A percentile compares a stretch with the other conserved stretches of the same genome.
Conservation (phyloP, 2,113 vertebrate species). For the Sialia sialis region DNA sequence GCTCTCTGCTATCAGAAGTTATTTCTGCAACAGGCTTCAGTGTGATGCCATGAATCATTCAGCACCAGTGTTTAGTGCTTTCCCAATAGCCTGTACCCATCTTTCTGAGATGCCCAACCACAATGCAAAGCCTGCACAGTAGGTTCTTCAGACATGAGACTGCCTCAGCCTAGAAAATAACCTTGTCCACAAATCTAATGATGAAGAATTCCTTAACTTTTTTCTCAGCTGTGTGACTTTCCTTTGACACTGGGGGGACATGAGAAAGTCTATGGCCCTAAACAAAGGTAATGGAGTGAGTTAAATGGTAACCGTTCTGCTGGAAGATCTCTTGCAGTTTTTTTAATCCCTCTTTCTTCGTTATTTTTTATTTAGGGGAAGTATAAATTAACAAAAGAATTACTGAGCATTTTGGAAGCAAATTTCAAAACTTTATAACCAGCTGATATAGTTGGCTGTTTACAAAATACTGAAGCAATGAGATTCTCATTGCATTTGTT, state of each 20-base stretch:
- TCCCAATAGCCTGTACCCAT: background rate
- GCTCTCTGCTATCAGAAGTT: background rate
- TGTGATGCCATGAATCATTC: background rate
- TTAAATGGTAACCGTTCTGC: background rate
- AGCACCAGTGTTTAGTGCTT: background rate
- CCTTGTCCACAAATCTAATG: background rate
- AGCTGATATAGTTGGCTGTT: background rate
- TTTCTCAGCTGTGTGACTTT: background rate
- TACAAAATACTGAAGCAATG: background rate
- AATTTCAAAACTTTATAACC: background rate
- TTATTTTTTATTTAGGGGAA: background rate
- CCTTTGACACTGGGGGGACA: fast-evolving
- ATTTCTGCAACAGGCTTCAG: conserved; percentile 2
- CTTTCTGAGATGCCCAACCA: background rate
- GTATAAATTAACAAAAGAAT: background rate
- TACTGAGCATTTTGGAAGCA: background rate
- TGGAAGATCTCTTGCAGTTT: background rate
- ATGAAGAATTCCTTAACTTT: background rate
- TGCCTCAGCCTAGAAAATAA: background rate
- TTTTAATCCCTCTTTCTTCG: background rate
- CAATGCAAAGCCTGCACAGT: background rate
- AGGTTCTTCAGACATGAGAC: background rate
- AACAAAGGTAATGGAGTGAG: background rate
- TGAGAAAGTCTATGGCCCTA: background rate
- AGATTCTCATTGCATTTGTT: background rate